Evolutionary conservation across 2,888 invertebrate genomes (phyloP), one percentile per base, ranked within the genome.

Genomic region (Caenorhabditis sp.): DNA sequence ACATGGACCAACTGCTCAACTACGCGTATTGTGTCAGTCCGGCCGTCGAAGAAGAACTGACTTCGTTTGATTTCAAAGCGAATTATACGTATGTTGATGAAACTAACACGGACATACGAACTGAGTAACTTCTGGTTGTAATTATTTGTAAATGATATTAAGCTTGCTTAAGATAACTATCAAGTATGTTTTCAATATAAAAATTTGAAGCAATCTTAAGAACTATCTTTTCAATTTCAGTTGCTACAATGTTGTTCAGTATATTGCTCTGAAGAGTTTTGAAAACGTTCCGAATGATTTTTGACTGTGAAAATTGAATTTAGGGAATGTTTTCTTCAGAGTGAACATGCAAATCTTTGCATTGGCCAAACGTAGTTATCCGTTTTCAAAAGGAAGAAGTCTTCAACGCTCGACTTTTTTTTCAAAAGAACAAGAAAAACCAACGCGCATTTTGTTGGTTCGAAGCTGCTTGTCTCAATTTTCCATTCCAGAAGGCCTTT

Each of bases 401-500:
- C 40, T 40, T 40, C 47, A 15, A 20, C 8, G 28, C 68, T 60
- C 62, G 40, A 68, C 37, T 60, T 61, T 28, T 55, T 62, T 55
- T 51, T 40, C 40, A 22, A 58, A 18, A 44, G 60, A 58, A 67
- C 62, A 65, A 70, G 70, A 79, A 79, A 71, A 79, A 79, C 70
- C 70, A 79, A 79, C 60, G 70, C 32, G 35, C 65, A 37, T 70
- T 70, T 74, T 47, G 65, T 64, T 69, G 68, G 61, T 62, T 64
- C 64, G 69, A 69, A 65, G 64, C 64, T 44, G 44, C 60, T 70
- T 79, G 78, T 71, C 78, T 71, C 78, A 65, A 44, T 79, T 79
- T 79, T 79, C 78, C 69, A 69, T 79, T 79, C 78, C 69, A 69
- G 69, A 78, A 70, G 44, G 51, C 70, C 55, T 77, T 69, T 58